Evolutionary conservation across 1,140 invertebrate species (phyloP).

Genomic region (Akabosia matsudoensis): DNA sequence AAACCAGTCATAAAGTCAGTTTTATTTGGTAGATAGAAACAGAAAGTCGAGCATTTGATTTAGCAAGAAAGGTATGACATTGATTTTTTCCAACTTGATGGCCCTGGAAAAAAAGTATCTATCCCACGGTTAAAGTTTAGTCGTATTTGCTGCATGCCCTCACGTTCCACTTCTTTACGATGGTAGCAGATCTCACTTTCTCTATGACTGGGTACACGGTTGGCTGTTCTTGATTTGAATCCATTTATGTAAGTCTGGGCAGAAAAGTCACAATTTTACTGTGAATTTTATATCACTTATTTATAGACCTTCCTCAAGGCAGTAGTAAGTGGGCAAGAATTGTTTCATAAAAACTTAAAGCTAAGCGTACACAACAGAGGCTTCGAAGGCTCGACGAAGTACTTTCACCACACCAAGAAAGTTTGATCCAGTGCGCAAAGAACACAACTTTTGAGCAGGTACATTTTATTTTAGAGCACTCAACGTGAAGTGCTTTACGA

Average conservation of each 20-base stretch:
- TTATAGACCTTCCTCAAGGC: not conserved
- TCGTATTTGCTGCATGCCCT: not conserved
- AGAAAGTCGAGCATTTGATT: slow-evolving; percentile 5
- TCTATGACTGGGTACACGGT: no score
- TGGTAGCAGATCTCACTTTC: not conserved
- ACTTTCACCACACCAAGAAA: not conserved
- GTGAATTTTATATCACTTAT: not conserved
- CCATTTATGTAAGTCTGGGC: not conserved
- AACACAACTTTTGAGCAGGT: no score
- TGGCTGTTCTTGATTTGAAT: not conserved
- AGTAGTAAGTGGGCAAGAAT: not conserved
- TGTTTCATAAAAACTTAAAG: not conserved
- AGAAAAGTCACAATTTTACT: not conserved
- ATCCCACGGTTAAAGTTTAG: not conserved
- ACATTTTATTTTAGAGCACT: no score
- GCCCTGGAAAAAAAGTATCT: not conserved
- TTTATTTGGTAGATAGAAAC: no score
- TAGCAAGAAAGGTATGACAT: slow-evolving; percentile 7
- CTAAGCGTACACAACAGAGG: not conserved
- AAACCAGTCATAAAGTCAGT: no score
- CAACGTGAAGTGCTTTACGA: slow-evolving; percentile 34
- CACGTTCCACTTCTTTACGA: not conserved
- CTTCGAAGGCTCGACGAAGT: not conserved
- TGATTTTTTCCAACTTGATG: slow-evolving; percentile 3
- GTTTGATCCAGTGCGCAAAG: not conserved